Conservation (phyloP, 1,140 invertebrate genomes). For the Colletes latitarsis region DNA sequence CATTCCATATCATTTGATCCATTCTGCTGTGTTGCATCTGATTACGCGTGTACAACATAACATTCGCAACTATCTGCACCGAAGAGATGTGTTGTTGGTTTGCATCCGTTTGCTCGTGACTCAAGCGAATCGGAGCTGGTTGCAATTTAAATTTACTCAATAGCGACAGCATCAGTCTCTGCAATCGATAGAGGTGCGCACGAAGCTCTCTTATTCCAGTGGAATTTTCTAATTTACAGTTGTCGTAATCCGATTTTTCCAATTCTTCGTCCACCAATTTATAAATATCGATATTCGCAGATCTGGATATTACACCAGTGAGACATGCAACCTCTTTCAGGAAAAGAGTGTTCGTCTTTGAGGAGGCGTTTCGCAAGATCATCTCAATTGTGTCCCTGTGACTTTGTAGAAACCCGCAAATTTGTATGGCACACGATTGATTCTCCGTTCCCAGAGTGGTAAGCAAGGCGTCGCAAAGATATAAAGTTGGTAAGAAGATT, state of each 20-base stretch:
- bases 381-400: constrained; percentile 91
- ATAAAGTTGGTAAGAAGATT: constrained; percentile 89
- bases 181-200: constrained; percentile 83
- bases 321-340: constrained; percentile 88
- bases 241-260: constrained; percentile 59
- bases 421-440: constrained; percentile 89
- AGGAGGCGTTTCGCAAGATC: constrained; percentile 86
- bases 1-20: constrained; percentile 78
- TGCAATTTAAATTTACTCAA: constrained; percentile 84
- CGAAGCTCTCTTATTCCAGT: constrained; percentile 82
- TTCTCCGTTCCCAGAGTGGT: constrained; percentile 92
- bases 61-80: constrained; percentile 85
- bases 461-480: constrained; percentile 90
- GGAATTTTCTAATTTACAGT: constrained; percentile 72
- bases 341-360: constrained; percentile 81
- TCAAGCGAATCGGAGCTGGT: constrained; percentile 48
- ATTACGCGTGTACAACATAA: constrained; percentile 85
- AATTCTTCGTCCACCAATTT: constrained; percentile 77
- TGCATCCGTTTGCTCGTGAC: constrained; percentile 57
- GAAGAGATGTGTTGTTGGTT: constrained; percentile 71
- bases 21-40: constrained; percentile 79
- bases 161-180: constrained; percentile 87
- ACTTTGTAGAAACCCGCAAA: constrained; percentile 89
- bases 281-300: constrained; percentile 84
- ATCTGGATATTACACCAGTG: constrained; percentile 90